phyloP scores from a whole-genome alignment of 30 jellyfish, hydroid and myxozoan species.

The Aurelia coerulea region DNA sequence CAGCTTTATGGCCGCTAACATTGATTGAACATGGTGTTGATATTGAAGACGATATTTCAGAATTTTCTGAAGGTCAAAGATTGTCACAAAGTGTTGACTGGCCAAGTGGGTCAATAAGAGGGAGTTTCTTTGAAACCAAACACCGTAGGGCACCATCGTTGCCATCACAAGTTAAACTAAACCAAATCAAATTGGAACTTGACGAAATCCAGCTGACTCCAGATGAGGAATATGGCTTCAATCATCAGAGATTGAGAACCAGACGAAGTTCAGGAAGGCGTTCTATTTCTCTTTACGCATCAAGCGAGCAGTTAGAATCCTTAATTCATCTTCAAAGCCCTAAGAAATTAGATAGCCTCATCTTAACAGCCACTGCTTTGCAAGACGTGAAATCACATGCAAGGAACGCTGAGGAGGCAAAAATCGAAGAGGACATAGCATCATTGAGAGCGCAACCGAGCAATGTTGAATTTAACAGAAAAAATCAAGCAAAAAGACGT shows the following conservation, averaged over 20 bases:
- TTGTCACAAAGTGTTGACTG: constrained; percentile 51
- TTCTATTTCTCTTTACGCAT: constrained; percentile 71
- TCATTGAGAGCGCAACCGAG: constrained; percentile 85
- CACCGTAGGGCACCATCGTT: constrained; percentile 78
- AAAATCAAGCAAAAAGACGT: constrained; percentile 48
- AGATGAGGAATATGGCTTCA: constrained; percentile 91
- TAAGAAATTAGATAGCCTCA: neutral
- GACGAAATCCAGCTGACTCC: constrained; percentile 75
- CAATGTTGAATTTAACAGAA: constrained; percentile 76
- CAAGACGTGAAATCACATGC: constrained; percentile 71
- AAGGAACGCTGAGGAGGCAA: constrained; percentile 76
- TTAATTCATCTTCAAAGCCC: constrained; percentile 15
- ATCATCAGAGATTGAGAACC: constrained; percentile 69
- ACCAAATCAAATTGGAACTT: constrained; percentile 54
- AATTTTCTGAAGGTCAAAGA: constrained; percentile 9
- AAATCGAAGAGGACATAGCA: constrained; percentile 77
- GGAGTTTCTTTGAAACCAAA: constrained; percentile 27
- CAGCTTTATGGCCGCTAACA: constrained; percentile 61
- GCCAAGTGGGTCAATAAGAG: constrained; percentile 41
- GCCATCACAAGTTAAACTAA: constrained; percentile 60
- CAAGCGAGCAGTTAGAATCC: constrained; percentile 27
- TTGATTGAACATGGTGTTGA: constrained; percentile 36
- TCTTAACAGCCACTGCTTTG: constrained; percentile 2
- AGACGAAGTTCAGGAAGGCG: constrained; percentile 31
- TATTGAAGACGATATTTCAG: constrained; percentile 8